Base-by-base conservation (phyloP, 2,888 invertebrate species). In the Sialis lutaria region DNA sequence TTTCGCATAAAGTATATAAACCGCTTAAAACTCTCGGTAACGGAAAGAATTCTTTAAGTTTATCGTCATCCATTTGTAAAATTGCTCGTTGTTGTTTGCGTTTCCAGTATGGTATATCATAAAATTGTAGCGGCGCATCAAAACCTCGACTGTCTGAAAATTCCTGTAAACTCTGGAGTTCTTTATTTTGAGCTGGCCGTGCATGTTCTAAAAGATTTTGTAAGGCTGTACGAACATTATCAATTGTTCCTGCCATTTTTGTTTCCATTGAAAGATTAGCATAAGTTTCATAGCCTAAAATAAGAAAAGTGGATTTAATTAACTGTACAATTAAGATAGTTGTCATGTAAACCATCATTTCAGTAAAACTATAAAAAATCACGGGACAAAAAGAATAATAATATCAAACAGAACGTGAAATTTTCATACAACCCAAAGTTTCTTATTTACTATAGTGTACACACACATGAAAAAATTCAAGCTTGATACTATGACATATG, bases 191-290 rank as follows among this genome's bases (percentile, higher is more conserved):
- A 44, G 78, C 75, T 1, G 83, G 81, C 49, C 74, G 74, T 0
- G 88, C 86, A 56, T 70, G 74, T 54, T 76, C 73, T 1, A 80
- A 61, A 34, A 88, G 69, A 51, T 67, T 74, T 46, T 79, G 70
- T 31, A 95, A 68, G 50, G 82, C 73, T 50, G 74, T 70, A 52
- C 80, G 69, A 0, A 92, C 79, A 61, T 82, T 83, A 45, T 83
- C 77, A 9, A 87, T 65, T 52, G 70, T 80, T 6, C 82, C 85
- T 6, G 91, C 89, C 90, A 95, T 82, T 72, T 92, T 93, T 0
- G 90, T 91, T 67, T 86, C 81, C 88, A 95, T 88, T 35, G 87
- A 88, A 81, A 93, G 80, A 37, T 90, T 81, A 0, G 78, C 82
- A 64, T 70, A 93, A 46, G 74, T 77, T 51, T 82, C 72, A 61